phyloP scores from a whole-genome alignment of 2,113 vertebrate species.

The Heterocephalus glaber region DNA sequence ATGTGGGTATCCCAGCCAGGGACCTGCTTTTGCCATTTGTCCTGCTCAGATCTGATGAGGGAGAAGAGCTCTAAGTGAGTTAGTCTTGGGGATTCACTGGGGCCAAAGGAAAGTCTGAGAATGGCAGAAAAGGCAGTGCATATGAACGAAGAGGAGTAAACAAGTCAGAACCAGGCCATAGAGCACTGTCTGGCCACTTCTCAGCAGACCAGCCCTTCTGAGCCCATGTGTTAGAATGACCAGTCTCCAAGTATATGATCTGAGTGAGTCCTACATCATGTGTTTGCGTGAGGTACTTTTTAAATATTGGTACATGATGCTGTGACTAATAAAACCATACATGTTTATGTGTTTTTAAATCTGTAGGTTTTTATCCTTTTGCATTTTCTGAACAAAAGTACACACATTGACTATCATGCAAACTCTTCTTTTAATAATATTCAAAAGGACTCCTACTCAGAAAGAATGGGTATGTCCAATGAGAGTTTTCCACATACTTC shows the following conservation, averaged over 20 bases:
- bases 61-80: neutral
- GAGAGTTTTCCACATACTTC: neutral
- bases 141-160: neutral
- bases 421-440: neutral
- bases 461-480: neutral
- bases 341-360: conserved; percentile 1
- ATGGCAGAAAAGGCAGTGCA: neutral
- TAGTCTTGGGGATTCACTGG: neutral
- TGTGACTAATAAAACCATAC: neutral
- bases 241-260: neutral
- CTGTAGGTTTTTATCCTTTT: neutral
- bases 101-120: neutral
- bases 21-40: neutral
- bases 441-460: neutral
- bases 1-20: neutral
- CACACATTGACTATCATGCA: neutral
- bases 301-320: neutral
- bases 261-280: neutral
- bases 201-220: neutral
- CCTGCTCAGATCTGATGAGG: neutral
- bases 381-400: conserved; percentile 15
- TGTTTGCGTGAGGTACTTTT: neutral
- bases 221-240: accelerated
- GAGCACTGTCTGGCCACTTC: too few species aligned
- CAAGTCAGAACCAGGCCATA: neutral